phyloP scores from a whole-genome alignment of 1,140 invertebrate species.

The Cotesia chilonis region DNA sequence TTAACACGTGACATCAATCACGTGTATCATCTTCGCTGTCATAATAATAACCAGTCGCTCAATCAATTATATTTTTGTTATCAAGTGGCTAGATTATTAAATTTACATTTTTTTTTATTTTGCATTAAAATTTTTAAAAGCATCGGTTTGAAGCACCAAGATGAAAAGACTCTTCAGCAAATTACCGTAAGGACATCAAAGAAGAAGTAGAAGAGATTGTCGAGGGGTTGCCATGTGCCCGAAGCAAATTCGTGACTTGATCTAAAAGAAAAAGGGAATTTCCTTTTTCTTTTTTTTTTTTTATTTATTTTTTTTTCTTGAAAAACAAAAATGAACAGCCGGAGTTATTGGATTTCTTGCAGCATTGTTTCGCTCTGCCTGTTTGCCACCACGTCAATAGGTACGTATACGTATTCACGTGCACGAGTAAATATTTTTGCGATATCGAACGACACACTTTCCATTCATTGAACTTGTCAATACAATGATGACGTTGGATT shows the following conservation, averaged over 20 bases:
- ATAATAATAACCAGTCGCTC: no score
- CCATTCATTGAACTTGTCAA: conserved; percentile 19
- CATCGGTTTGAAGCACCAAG: conserved; percentile 1
- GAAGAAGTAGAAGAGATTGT: conserved; percentile 1
- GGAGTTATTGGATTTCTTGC: conserved; percentile 27
- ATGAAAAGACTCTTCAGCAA: neutral
- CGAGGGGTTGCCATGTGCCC: conserved; percentile 34
- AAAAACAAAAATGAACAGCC: conserved; percentile 31
- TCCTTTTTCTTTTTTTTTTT: neutral
- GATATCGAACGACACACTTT: conserved; percentile 28
- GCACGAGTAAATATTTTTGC: conserved; percentile 7
- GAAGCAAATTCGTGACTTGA: conserved; percentile 33
- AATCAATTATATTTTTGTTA: no score
- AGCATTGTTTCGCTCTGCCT: conserved; percentile 32
- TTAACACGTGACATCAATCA: neutral
- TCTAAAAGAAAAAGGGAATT: conserved; percentile 20
- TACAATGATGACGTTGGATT: neutral
- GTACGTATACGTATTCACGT: conserved; percentile 20
- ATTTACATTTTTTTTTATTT: neutral
- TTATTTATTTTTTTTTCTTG: neutral
- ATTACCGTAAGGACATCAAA: conserved; percentile 13
- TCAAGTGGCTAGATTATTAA: neutral
- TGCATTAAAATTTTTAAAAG: neutral
- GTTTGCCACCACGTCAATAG: conserved; percentile 28
- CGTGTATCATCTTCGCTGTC: no score